Conservation (phyloP, 2,888 invertebrate genomes). For the Pheosia gnoma region DNA sequence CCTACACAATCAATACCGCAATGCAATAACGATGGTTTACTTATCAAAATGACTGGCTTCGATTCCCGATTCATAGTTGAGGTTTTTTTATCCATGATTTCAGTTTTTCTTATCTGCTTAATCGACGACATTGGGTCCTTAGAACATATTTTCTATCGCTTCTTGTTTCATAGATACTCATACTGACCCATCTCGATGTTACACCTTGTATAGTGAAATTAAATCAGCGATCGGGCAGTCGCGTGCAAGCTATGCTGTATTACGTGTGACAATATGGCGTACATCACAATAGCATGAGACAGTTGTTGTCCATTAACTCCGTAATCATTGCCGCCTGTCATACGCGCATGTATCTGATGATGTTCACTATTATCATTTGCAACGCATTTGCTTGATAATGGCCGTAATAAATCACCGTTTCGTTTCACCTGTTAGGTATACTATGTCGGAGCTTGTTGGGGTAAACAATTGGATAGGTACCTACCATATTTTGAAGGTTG, state of each 20-base stretch:
- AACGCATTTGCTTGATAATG: slow-evolving; percentile 29
- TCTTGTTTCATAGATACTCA: no score
- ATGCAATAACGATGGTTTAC: no score
- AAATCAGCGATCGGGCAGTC: no score
- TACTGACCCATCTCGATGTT: no score
- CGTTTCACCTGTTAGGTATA: slow-evolving; percentile 31
- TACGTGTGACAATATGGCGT: slow-evolving; percentile 12
- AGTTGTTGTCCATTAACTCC: slow-evolving; percentile 46
- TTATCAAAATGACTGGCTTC: no score
- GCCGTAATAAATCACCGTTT: slow-evolving; percentile 26
- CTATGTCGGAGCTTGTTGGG: not conserved
- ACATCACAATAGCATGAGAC: slow-evolving; percentile 26
- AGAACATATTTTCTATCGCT: no score
- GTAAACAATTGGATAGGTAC: not conserved
- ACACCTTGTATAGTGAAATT: no score
- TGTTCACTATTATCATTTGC: slow-evolving; percentile 38
- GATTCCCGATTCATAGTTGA: no score
- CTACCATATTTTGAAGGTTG: not conserved
- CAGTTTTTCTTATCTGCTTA: no score
- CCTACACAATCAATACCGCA: no score
- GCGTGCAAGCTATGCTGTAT: not conserved
- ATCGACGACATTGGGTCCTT: no score
- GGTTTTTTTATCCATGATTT: no score
- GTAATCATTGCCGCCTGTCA: slow-evolving; percentile 45
- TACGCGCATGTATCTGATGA: slow-evolving; percentile 27